Percentiles rank a stretch among this genome's conserved stretches.
These are phyloP conservation scores for Pseudococcus jackbeardsleyi DNA, from an alignment of 2,888 invertebrate species.

Conservation along the genomic window DNA sequence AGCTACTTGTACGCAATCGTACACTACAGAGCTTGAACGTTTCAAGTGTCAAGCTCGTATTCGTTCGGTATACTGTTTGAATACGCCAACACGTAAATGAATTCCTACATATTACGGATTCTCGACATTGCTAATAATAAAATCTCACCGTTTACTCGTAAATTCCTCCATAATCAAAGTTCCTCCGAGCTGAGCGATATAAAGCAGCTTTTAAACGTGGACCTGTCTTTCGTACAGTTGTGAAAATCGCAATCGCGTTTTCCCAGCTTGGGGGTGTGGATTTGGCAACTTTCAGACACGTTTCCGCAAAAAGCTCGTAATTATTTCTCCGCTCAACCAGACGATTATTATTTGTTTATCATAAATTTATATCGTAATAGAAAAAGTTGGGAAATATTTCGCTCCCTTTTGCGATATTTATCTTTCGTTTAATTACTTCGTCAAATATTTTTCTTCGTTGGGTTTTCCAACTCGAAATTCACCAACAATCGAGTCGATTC, in stretches of 20 bases:
- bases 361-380: neutral
- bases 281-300: neutral
- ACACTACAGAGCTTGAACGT: neutral
- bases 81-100: slow-evolving; percentile 39
- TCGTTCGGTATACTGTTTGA: neutral
- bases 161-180: slow-evolving; percentile 33
- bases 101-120: slow-evolving; percentile 36
- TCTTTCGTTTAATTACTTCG: slow-evolving; percentile 19
- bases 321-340: neutral
- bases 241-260: neutral
- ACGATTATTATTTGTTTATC: neutral
- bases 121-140: slow-evolving; percentile 37
- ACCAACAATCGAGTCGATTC: slow-evolving; percentile 2
- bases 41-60: neutral
- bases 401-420: neutral
- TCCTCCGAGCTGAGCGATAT: neutral
- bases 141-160: slow-evolving; percentile 28
- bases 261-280: neutral
- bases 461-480: neutral
- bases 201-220: slow-evolving; percentile 3
- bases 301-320: neutral
- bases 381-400: neutral
- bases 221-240: neutral
- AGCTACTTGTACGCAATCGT: neutral
- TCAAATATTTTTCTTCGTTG: slow-evolving; percentile 24